These are phyloP conservation scores for Natator depressus DNA, from an alignment of 2,113 vertebrate species.

Conservation along the genomic window DNA sequence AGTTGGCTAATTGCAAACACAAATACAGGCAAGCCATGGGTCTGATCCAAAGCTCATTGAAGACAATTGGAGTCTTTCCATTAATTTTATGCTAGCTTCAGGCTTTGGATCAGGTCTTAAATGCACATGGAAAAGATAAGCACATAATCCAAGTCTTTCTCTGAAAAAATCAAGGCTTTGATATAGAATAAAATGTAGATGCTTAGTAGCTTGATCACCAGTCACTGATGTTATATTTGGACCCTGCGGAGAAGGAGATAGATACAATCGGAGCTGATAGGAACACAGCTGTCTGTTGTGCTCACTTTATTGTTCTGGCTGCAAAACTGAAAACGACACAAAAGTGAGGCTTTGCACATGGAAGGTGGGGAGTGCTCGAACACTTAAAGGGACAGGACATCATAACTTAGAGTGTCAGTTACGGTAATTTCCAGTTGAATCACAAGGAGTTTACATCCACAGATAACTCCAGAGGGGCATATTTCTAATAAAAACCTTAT, in stretches of 20 bases:
- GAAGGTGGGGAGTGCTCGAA: neutral
- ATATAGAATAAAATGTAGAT: neutral
- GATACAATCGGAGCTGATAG: neutral
- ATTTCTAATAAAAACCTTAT: slow-evolving; percentile 32
- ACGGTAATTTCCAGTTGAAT: neutral
- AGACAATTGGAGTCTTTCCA: neutral
- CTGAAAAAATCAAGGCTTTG: neutral
- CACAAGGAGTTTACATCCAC: neutral
- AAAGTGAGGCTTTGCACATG: neutral
- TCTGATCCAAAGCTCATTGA: neutral
- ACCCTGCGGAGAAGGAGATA: neutral
- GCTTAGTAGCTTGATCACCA: slow-evolving; percentile 9
- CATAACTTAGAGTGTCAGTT: slow-evolving; percentile 13
- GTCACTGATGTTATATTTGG: slow-evolving; percentile 1
- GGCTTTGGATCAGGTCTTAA: neutral
- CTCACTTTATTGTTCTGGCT: neutral
- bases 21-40: fast-evolving
- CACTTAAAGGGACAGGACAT: neutral
- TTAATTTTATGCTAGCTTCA: neutral
- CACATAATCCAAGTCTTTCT: fast-evolving
- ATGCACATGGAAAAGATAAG: neutral
- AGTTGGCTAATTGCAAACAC: neutral
- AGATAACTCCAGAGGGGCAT: slow-evolving; percentile 25
- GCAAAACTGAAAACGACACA: neutral
- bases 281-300: neutral